Base-by-base conservation (phyloP, 2,888 invertebrate species). In the Neoascia interrupta region DNA sequence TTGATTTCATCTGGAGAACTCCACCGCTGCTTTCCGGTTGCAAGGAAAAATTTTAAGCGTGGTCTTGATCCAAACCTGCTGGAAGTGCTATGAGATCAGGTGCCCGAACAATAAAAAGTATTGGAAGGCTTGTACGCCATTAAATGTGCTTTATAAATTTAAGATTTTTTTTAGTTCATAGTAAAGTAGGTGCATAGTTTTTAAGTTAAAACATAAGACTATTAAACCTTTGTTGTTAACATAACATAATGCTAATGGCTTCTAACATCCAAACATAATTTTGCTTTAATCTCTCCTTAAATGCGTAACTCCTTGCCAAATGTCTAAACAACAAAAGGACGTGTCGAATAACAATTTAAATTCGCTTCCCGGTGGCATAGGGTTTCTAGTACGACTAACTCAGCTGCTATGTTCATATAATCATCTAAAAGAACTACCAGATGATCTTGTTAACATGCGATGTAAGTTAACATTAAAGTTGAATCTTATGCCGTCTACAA, bases 391-490 rank as follows among this genome's bases (percentile, higher is more conserved):
- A 76, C 92, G 95, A 83, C 90, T 96, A 86, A 92, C 92, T 64
- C 92, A 93, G 85, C 89, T 96, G 81, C 92, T 94, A 87, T 86
- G 95, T 73, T 93, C 94, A 82, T 90, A 94, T 89, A 96, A 96
- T 88, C 91, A 92, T 87, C 90, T 96, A 82, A 90, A 89, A 84
- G 92, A 93, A 86, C 88, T 96, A 83, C 96, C 96, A 34, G 92
- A 93, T 70, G 96, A 96, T 88, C 92, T 96, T 86, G 94, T 93
- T 82, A 94, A 93, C 87, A 91, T 96, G 88, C 91, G 95, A 91
- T 94, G 96, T 96, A 91, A 88, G 88, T 89, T 81, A 80, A 56
- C 39, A 21, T 51, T 19, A n/a, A n/a, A n/a, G n/a, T n/a, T n/a
- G n/a, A n/a, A n/a, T 60, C 31, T 53, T n/a, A n/a, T n/a, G n/a